Evolutionary conservation across 92 coral and sea anemone species (phyloP).

Genomic region (Palythoa grandis): DNA sequence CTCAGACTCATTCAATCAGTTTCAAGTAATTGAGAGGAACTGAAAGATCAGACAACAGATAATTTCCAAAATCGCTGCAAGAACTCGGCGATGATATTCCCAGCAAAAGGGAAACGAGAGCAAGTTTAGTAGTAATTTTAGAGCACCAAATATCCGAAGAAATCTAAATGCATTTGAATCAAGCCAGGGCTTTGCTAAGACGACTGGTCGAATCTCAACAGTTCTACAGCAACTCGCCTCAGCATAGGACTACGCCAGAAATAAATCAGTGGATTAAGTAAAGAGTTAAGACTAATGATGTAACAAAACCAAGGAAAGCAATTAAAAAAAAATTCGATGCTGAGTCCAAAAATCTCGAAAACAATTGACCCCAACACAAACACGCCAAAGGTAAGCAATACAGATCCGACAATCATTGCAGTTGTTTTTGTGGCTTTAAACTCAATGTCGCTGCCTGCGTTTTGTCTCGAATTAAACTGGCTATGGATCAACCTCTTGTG

Average conservation of each 20-base stretch:
- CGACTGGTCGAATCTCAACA: background rate
- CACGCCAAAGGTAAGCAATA: background rate
- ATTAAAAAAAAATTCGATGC: background rate
- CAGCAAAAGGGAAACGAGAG: too few species aligned
- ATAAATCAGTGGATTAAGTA: background rate
- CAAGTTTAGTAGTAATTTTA: too few species aligned
- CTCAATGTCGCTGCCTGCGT: background rate
- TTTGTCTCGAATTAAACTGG: background rate
- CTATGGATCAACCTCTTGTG: too few species aligned
- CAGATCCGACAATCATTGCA: background rate
- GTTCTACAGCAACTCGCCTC: background rate
- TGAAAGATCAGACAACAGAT: too few species aligned
- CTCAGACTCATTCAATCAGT: too few species aligned
- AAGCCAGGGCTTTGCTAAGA: too few species aligned
- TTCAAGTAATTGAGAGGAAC: too few species aligned
- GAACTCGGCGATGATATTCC: too few species aligned
- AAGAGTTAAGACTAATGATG: background rate
- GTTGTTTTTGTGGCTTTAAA: conserved; percentile 4
- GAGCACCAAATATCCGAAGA: too few species aligned
- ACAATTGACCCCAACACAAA: background rate
- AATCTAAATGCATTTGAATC: too few species aligned
- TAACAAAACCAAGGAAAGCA: background rate
- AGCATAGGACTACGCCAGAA: background rate
- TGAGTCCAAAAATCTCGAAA: background rate
- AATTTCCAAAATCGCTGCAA: too few species aligned